A percentile compares a stretch with the other conserved stretches of the same genome.
These are phyloP conservation scores for Amblyteles armatorius DNA, from an alignment of 2,888 invertebrate species.

Conservation along the genomic window DNA sequence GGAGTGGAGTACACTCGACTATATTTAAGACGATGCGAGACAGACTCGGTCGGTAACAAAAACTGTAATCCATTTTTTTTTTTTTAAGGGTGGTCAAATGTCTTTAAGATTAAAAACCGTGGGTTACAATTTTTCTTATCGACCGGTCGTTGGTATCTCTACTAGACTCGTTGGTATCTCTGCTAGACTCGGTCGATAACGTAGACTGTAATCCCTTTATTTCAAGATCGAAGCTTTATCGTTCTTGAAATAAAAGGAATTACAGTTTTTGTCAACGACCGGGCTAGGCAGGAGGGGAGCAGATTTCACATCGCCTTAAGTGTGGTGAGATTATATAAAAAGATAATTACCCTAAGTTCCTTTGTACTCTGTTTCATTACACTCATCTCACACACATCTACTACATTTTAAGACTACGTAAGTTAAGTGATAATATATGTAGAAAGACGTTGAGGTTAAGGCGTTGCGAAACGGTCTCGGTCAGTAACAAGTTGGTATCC, in stretches of 20 bases:
- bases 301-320: constrained; percentile 1
- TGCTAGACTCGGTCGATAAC: too few species aligned
- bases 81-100: background rate
- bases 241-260: background rate
- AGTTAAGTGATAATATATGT: background rate
- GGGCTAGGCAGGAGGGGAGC: too few species aligned
- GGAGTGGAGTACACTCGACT: background rate
- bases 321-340: constrained; percentile 9
- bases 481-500: background rate
- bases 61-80: background rate
- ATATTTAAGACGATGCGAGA: background rate
- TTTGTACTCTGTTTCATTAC: background rate
- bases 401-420: background rate
- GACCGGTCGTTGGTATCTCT: too few species aligned
- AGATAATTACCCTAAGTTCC: constrained; percentile 32
- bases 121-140: too few species aligned
- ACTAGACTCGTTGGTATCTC: too few species aligned
- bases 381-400: constrained; percentile 6
- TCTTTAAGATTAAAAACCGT: too few species aligned
- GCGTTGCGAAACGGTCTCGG: background rate
- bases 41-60: constrained; percentile 7
- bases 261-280: background rate
- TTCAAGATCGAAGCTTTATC: background rate
- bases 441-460: background rate
- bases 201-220: background rate